phyloP scores from a whole-genome alignment of 2,797 vertebrate genomes.

The Notamacropus eugenii region DNA sequence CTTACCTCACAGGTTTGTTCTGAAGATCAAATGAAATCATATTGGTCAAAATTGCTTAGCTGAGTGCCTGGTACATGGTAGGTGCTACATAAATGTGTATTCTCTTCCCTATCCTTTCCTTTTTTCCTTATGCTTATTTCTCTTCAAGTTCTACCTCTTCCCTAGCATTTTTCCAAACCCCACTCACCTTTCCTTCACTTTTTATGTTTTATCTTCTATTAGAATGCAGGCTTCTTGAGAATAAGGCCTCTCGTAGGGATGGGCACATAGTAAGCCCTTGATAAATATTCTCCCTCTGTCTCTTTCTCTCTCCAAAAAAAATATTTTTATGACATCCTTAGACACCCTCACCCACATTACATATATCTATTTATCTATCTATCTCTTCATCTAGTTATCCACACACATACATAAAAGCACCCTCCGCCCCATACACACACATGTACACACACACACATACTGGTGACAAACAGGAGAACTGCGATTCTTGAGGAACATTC shows the following conservation, averaged over 20 bases:
- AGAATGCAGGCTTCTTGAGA: background rate
- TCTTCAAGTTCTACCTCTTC: background rate
- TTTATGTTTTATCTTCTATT: background rate
- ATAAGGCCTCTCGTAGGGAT: background rate
- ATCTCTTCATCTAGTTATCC: background rate
- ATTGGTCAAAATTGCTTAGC: background rate
- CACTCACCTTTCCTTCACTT: background rate
- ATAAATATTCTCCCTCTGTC: background rate
- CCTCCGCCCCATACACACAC: background rate
- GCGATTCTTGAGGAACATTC: constrained; percentile 1
- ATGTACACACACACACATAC: background rate
- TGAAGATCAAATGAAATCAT: background rate
- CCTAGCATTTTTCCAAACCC: background rate
- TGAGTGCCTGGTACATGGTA: background rate
- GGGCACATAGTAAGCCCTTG: background rate
- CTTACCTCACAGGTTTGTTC: background rate
- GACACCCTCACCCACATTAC: background rate
- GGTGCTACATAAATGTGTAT: background rate
- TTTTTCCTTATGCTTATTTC: background rate
- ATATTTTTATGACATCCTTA: background rate
- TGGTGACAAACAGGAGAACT: background rate
- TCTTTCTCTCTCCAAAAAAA: background rate
- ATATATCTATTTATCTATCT: background rate
- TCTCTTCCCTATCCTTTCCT: background rate
- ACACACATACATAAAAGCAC: background rate